Conservation (phyloP, 2,888 invertebrate species). For the Standfussiana lucernea region DNA sequence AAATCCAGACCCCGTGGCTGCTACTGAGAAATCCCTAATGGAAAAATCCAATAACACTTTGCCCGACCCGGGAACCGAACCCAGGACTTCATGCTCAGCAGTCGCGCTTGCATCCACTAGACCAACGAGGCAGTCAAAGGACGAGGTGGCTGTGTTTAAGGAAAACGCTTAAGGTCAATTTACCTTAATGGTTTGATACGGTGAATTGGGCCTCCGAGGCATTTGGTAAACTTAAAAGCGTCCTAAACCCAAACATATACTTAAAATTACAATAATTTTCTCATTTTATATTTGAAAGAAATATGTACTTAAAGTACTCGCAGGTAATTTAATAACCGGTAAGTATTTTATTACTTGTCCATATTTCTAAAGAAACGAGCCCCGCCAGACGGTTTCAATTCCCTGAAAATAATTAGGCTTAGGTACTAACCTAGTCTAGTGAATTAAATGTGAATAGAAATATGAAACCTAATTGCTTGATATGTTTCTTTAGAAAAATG, state of each 20-base stretch:
- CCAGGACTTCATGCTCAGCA: background rate
- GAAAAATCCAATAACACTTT: background rate
- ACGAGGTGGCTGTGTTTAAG: background rate
- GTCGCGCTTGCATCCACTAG: background rate
- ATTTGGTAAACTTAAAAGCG: constrained; percentile 21
- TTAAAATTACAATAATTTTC: background rate
- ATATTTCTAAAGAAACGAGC: constrained; percentile 17
- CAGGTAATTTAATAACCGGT: constrained; percentile 15
- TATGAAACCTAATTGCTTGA: constrained; percentile 18
- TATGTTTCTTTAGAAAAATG: constrained; percentile 26
- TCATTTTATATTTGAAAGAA: constrained; percentile 35
- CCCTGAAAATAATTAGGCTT: constrained; percentile 35
- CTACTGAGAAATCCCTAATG: background rate
- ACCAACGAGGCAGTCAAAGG: too few relatives aligned
- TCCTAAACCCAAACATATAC: background rate
- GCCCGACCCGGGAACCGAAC: background rate
- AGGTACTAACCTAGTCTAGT: too few relatives aligned
- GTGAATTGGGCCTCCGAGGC: constrained; percentile 2
- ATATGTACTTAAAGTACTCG: background rate
- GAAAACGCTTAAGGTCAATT: constrained; percentile 8
- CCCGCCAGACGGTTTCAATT: background rate
- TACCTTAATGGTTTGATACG: background rate
- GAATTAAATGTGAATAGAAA: constrained; percentile 17
- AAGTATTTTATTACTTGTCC: constrained; percentile 28
- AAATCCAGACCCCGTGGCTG: too few relatives aligned